Evolutionary conservation across 2,113 vertebrate species (phyloP).

Genomic region (Chlorodrepanis virens): DNA sequence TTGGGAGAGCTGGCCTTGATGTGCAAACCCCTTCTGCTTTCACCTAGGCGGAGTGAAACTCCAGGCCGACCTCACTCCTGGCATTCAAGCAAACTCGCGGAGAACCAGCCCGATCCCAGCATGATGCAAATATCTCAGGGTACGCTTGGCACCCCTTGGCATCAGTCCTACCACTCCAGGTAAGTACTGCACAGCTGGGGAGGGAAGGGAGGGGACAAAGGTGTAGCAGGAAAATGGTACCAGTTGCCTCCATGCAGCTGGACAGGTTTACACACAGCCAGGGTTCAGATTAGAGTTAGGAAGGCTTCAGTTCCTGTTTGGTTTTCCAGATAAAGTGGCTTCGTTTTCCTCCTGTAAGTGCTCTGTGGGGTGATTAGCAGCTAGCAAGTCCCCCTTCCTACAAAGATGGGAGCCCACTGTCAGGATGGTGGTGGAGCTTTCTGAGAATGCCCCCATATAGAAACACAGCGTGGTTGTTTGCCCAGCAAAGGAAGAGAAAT

Average conservation of each 20-base stretch:
- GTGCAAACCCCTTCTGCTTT: not conserved
- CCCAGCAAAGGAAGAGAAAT: not conserved
- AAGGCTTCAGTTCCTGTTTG: not conserved
- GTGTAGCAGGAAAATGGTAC: not conserved
- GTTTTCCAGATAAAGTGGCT: not conserved
- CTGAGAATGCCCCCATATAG: not conserved
- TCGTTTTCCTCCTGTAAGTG: not conserved
- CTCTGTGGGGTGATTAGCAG: not conserved
- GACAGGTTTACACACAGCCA: not conserved
- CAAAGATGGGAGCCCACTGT: not conserved
- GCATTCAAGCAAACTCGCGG: slow-evolving; percentile 85
- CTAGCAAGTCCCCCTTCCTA: not conserved
- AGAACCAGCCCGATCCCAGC: slow-evolving; percentile 78
- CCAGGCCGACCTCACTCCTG: slow-evolving; percentile 88
- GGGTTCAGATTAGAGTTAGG: not conserved
- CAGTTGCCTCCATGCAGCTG: not conserved
- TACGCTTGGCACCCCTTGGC: slow-evolving; percentile 84
- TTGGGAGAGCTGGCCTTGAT: not conserved
- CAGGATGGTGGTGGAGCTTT: not conserved
- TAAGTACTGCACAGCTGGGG: slow-evolving; percentile 39
- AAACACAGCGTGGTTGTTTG: not conserved
- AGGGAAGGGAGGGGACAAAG: not conserved
- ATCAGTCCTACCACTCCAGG: slow-evolving; percentile 89
- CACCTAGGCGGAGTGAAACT: slow-evolving; percentile 79
- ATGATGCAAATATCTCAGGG: slow-evolving; percentile 91